Conservation (phyloP, 2,113 vertebrate genomes). For the Bettongia penicillata region DNA sequence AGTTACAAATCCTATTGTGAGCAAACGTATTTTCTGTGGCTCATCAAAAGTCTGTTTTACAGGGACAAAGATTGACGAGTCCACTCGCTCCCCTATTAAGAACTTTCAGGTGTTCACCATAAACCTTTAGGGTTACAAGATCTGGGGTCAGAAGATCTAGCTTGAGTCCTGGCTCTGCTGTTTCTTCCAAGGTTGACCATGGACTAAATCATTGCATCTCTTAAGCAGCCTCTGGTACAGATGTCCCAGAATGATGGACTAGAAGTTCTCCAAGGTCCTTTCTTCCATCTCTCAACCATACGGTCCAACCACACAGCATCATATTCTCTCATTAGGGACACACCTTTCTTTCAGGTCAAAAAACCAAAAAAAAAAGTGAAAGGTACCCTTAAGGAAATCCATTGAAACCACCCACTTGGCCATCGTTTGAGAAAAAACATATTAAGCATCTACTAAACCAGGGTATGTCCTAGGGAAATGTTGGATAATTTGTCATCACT, state of each 20-base stretch:
- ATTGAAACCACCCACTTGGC: not conserved
- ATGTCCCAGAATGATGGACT: not conserved
- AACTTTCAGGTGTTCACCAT: not conserved
- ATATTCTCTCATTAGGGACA: not conserved
- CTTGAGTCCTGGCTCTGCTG: not conserved
- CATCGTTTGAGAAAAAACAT: not conserved
- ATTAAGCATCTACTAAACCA: not conserved
- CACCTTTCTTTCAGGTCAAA: not conserved
- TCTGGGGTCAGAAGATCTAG: not conserved
- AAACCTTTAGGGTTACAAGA: not conserved
- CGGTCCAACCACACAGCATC: not conserved
- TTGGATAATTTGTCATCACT: constrained; percentile 92
- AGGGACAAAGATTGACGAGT: not conserved
- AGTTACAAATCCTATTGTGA: not conserved
- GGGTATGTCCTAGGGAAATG: constrained; percentile 56
- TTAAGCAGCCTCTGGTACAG: not conserved
- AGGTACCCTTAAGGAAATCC: not conserved
- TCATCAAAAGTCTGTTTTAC: not conserved
- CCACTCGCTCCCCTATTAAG: not conserved
- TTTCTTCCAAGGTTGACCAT: not conserved
- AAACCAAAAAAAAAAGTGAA: not conserved
- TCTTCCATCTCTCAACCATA: not conserved
- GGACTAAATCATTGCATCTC: not conserved
- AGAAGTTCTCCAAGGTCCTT: not conserved
- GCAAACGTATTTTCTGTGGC: not conserved